These are phyloP conservation scores for Frankliniella fusca DNA, from an alignment of 2,888 invertebrate genomes.

Conservation along the genomic window DNA sequence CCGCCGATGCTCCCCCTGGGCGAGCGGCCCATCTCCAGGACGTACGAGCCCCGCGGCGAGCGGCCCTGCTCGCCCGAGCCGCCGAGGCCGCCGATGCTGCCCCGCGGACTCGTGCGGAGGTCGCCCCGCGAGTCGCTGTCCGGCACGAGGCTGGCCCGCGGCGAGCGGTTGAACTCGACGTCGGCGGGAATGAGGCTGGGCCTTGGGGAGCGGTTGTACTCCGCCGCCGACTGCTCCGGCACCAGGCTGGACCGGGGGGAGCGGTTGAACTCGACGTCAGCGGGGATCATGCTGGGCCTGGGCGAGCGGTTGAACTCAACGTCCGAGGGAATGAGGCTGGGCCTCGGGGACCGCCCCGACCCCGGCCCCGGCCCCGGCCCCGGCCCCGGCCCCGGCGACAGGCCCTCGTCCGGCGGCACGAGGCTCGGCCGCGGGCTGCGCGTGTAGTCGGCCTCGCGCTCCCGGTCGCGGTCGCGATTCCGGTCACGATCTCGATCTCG, in stretches of 20 bases:
- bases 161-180: slow-evolving; percentile 45
- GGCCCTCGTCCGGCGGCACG: neutral
- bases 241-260: slow-evolving; percentile 48
- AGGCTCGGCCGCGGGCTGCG: slow-evolving; percentile 55
- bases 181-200: slow-evolving; percentile 55
- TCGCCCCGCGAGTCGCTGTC: slow-evolving; percentile 38
- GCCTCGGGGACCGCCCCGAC: slow-evolving; percentile 44
- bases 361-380: neutral
- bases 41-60: slow-evolving; percentile 46
- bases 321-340: slow-evolving; percentile 50
- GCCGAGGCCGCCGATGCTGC: slow-evolving; percentile 56
- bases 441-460: neutral
- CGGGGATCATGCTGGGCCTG: slow-evolving; percentile 47
- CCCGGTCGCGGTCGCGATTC: neutral
- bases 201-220: slow-evolving; percentile 50
- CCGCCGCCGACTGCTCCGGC: slow-evolving; percentile 48
- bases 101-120: slow-evolving; percentile 46
- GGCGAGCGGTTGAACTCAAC: slow-evolving; percentile 47
- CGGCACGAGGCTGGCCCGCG: slow-evolving; percentile 47
- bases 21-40: slow-evolving; percentile 16
- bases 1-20: slow-evolving; percentile 32
- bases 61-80: slow-evolving; percentile 55
- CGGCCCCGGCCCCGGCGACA: neutral
- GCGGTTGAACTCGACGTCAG: slow-evolving; percentile 44
- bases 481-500: neutral